Conservation (phyloP, 1,140 invertebrate genomes). For the Nasonia longicornis region DNA sequence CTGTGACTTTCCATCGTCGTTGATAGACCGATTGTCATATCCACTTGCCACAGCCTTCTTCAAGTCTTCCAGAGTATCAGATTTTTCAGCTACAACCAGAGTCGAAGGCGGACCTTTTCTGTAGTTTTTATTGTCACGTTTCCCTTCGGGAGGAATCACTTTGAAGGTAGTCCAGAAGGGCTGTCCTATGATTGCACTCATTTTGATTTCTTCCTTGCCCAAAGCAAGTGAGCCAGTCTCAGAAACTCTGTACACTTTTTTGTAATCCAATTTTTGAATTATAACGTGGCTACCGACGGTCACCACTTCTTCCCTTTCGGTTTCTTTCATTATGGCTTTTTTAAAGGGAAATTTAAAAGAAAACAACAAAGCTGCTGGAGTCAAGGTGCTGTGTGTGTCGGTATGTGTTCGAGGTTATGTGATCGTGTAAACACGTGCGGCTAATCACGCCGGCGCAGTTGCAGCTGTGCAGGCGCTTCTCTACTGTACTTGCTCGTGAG, state of each 20-base stretch:
- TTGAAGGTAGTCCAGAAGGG: slow-evolving; percentile 84
- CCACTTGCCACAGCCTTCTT: slow-evolving; percentile 69
- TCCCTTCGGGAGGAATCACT: slow-evolving; percentile 69
- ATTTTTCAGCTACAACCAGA: slow-evolving; percentile 61
- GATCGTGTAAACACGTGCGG: too few relatives aligned
- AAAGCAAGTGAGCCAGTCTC: slow-evolving; percentile 73
- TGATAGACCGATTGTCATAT: slow-evolving; percentile 86
- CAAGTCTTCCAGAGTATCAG: slow-evolving; percentile 60
- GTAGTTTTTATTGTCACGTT: slow-evolving; percentile 59
- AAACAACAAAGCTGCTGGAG: not conserved
- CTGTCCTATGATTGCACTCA: slow-evolving; percentile 78
- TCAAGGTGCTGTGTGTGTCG: not conserved
- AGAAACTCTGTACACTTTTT: slow-evolving; percentile 80
- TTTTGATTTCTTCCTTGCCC: slow-evolving; percentile 79
- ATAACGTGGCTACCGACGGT: slow-evolving; percentile 78
- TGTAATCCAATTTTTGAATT: slow-evolving; percentile 81
- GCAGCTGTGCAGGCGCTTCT: too few relatives aligned
- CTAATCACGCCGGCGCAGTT: too few relatives aligned
- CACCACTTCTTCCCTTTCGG: slow-evolving; percentile 61
- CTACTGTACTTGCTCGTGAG: too few relatives aligned
- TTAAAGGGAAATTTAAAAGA: not conserved
- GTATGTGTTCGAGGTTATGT: too few relatives aligned
- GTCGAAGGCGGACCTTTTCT: slow-evolving; percentile 65
- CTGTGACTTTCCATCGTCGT: slow-evolving; percentile 88
- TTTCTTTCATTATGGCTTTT: slow-evolving; percentile 47